Base-by-base conservation (phyloP, 2,113 vertebrate genomes). In the Alethe castanea region DNA sequence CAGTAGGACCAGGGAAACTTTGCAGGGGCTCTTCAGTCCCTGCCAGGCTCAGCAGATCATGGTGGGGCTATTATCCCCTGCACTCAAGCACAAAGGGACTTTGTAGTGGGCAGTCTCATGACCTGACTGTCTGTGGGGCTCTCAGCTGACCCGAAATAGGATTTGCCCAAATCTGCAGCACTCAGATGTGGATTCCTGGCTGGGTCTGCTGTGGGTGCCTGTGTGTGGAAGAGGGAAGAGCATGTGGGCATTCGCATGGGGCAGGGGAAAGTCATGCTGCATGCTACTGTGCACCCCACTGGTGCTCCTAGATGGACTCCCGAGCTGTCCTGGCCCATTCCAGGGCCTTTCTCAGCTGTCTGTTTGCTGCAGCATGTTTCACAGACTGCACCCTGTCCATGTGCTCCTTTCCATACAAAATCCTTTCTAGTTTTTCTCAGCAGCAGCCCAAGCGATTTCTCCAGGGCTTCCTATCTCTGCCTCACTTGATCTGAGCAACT, bases 221-320 rank as follows among this genome's bases (percentile, higher is more conserved):
- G 36, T 4, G 6, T 35, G 52, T 2, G 4, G n/a, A 5, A 44
- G 50, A 62, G 18, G 9, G 3, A 9, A 81, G 40, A 72, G 33
- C 8, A 19, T 60, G 44, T 2, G 7, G 36, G 29, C 1, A 2
- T 47, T 72, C 7, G 2, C 8, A 44, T 0, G 7, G 59, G 20
- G 23, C 44, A 35, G 35, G 5, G 0, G 0, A 54, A 11, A 47
- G 38, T 35, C 3, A 0, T 4, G 8, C 60, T 45, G 14, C 0
- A 3, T 25, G 36, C 38, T 56, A 2, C 28, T 33, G 2, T 3
- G 3, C 18, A 40, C 11, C 19, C 31, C 3, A 1, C 1, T 0
- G 4, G 11, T 1, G 6, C 25, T 77, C 8, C 23, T 4, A 5
- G 29, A 8, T 2, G 6, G 38, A 29, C 8, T 12, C 22, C 2